Evolutionary conservation across 2,888 invertebrate genomes (phyloP).

Genomic region (Pherbina coryleti): DNA sequence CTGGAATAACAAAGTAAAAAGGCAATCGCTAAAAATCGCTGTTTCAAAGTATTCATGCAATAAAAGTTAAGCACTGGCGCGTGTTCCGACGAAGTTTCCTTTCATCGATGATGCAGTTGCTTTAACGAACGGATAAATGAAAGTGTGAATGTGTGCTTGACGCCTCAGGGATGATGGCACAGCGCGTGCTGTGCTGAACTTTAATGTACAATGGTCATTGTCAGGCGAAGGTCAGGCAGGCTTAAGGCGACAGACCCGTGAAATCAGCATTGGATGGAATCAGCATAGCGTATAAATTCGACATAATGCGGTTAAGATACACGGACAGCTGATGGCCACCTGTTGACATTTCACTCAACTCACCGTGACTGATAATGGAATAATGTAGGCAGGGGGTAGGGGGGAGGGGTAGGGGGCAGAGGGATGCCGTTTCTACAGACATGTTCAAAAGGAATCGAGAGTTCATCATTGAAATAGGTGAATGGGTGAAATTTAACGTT

Average conservation of each 20-base stretch:
- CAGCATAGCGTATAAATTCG: not conserved
- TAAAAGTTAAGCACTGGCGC: slow-evolving; percentile 4
- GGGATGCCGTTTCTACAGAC: no score
- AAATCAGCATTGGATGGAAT: not conserved
- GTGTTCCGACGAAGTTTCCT: not conserved
- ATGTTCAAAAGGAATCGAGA: no score
- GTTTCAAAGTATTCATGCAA: not conserved
- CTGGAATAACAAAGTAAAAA: no score
- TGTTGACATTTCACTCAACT: not conserved
- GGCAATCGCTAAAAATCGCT: no score
- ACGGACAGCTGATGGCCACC: not conserved
- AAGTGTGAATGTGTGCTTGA: not conserved
- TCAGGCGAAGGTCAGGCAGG: not conserved
- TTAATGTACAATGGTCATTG: not conserved
- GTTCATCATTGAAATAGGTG: no score
- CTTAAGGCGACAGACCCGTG: not conserved
- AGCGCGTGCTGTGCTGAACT: not conserved
- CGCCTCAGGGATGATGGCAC: not conserved
- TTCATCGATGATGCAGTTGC: not conserved
- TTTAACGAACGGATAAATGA: not conserved
- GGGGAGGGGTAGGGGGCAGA: no score
- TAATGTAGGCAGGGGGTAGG: not conserved
- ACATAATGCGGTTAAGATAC: not conserved
- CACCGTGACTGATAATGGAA: not conserved
- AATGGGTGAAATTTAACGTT: no score